Base-by-base conservation (phyloP, 2,797 vertebrate genomes). In the Lepilemur septentrionalis region DNA sequence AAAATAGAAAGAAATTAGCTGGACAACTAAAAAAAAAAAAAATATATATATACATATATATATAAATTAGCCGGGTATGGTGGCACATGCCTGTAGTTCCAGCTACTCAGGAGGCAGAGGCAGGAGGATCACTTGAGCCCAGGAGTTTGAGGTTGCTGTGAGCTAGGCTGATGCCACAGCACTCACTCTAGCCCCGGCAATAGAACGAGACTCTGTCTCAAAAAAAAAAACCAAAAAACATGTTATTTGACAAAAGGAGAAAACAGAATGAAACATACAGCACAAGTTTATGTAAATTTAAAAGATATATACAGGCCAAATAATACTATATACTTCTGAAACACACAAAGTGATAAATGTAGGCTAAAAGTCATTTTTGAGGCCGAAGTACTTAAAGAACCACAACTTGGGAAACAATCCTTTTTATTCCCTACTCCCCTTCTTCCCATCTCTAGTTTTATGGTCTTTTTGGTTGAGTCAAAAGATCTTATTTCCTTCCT, bases 401-500 rank as follows among this genome's bases (percentile, higher is more conserved):
- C 57, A 92, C 23, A 76, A 67, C 13, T 43, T 85, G 43, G 76
- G 94, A 95, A 95, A 92, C 30, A 93, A 78, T 93, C 43, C 8
- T 92, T 83, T 94, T 91, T 41, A 83, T 70, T 52, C 22, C 46
- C 52, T 22, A 85, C 41, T 80, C 52, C 25, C 52, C 38, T 82
- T 78, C 80, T 75, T 80, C 70, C 75, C 57, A 65, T 67, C 38
- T 70, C 89, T 79, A 76, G 35, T 94, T 89, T 89, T 80, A 82
- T 18, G 9, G 55, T 63, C 50, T 65, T 92, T 92, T 35, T 1
- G 0, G 67, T 79, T 89, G 85, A 38, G 80, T 82, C 2, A 96
- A 88, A 89, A 98, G 50, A 88, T 85, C 81, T 79, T 3, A 28
- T 89, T 97, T 97, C 97, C 95, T 91, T 96, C 93, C 90, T 52